Base-by-base conservation (phyloP, 2,888 invertebrate species). In the Vannuccia rotundouncinata region DNA sequence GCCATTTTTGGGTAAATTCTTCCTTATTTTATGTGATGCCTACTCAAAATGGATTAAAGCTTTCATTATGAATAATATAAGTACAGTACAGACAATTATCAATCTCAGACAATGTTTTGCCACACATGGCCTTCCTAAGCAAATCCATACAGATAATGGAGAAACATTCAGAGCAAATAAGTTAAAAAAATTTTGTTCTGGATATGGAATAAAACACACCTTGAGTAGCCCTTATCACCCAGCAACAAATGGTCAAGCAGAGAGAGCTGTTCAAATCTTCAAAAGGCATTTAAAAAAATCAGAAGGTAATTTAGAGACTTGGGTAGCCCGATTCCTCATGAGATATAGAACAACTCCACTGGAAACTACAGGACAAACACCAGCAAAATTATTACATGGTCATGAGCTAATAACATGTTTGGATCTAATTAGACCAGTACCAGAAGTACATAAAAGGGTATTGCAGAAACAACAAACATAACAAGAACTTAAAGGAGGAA, bases 1-100 rank as follows among this genome's bases (percentile, higher is more conserved):
- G 2, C 31, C n/a, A 10, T 76, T 78, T 31, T 28, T 5, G 17
- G 78, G 60, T 5, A 31, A 30, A 78, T 30, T 10, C 25, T 59
- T 78, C 74, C 25, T 78, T 5, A 78, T 78, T 17, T 27, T 59
- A 22, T 30, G 29, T 75, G 75, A 78, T 59, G 74, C 78, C 2
- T 78, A 59, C 25, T 78, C 78, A 59, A 78, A 78, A 60, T 78
- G 45, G 78, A 78, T 78, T 2, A 66, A 78, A 59, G 74, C 2
- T 59, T 60, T 31, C n/a, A 27, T 27, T 10, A 5, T 59, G 78
- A 29, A 29, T 1, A 17, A 5, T 13, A 30, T 60, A 27, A 78
- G 17, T 17, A 5, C 59, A 27, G 10, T 28, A 75, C 13, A 29
- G 29, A 60, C 60, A 5, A 78, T 78, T n/a, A 1, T 30, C 13